Base-by-base conservation (phyloP, 2,888 invertebrate genomes). In the Stratiomys singularior region DNA sequence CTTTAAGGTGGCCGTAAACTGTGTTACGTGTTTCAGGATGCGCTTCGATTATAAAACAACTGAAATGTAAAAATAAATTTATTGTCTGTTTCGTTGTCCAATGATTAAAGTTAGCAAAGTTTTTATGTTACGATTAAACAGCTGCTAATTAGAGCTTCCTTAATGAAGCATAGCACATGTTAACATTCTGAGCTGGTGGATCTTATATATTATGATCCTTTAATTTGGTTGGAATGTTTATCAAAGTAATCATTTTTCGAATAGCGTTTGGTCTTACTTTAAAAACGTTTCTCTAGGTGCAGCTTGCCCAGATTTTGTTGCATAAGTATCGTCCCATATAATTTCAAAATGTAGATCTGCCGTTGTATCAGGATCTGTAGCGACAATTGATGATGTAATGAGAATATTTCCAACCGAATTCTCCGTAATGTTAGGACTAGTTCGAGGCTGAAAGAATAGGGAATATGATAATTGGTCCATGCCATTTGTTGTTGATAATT, bases 321-420 rank as follows among this genome's bases (percentile, higher is more conserved):
- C 91, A 81, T 89, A 89, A 0, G 90, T 89, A 0, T 86, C 83
- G 0, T 86, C 83, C 92, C 92, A 93, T 80, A 90, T 86, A 52
- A 93, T 92, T 63, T 86, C 86, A 81, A 92, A 91, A 44, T 82
- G 81, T 52, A 93, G 84, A 13, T 88, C 81, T 0, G 92, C 90
- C 0, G 88, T 88, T 3, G 90, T 89, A 82, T 93, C 93, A 0
- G 89, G 89, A 85, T 92, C 92, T 0, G 86, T 88, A 1, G 90
- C 92, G 3, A 83, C 85, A 79, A 92, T 82, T 74, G 86, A 85
- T 0, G 85, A 81, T 0, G 86, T 85, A 47, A 92, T 86, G 71
- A 82, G 64, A 64, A 83, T 84, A 0, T 87, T 88, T 9, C 84
- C 83, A 0, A 85, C 83, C 0, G 88, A 87, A 82, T 92, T 91